phyloP scores from a whole-genome alignment of 2,888 invertebrate genomes.

The Ferdinandea cuprea region DNA sequence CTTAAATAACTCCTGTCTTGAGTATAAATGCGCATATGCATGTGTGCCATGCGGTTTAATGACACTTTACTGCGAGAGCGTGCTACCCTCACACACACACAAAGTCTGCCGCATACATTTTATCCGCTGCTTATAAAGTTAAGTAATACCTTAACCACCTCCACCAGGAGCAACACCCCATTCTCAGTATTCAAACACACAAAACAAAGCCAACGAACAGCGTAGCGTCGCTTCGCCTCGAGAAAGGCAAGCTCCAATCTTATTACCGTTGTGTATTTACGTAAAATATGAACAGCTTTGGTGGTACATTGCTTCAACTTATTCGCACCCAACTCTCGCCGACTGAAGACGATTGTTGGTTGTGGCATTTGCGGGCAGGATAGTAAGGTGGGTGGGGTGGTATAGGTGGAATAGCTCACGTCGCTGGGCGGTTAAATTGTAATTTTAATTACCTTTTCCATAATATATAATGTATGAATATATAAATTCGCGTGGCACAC shows the following conservation, averaged over 20 bases:
- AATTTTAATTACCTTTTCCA: slow-evolving; percentile 78
- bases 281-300: slow-evolving; percentile 72
- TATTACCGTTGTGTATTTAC: slow-evolving; percentile 74
- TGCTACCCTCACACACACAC: slow-evolving; percentile 16
- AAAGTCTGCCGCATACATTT: slow-evolving; percentile 50
- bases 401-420: slow-evolving; percentile 38
- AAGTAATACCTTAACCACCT: slow-evolving; percentile 53
- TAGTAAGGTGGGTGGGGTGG: neutral
- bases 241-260: slow-evolving; percentile 61
- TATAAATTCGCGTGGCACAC: slow-evolving; percentile 52
- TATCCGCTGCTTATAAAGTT: slow-evolving; percentile 63
- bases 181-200: slow-evolving; percentile 27
- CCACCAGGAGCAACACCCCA: slow-evolving; percentile 30
- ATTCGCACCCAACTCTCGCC: slow-evolving; percentile 49
- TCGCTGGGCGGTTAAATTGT: slow-evolving; percentile 73
- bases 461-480: slow-evolving; percentile 74
- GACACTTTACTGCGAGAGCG: slow-evolving; percentile 57
- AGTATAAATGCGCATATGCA: slow-evolving; percentile 23
- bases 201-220: slow-evolving; percentile 32
- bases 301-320: slow-evolving; percentile 71
- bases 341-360: slow-evolving; percentile 36
- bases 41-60: slow-evolving; percentile 63
- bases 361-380: neutral
- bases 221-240: slow-evolving; percentile 40
- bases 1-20: slow-evolving; percentile 51